Evolutionary conservation across 2,797 vertebrate species (phyloP).

Genomic region (Melanotaenia maccullochi): DNA sequence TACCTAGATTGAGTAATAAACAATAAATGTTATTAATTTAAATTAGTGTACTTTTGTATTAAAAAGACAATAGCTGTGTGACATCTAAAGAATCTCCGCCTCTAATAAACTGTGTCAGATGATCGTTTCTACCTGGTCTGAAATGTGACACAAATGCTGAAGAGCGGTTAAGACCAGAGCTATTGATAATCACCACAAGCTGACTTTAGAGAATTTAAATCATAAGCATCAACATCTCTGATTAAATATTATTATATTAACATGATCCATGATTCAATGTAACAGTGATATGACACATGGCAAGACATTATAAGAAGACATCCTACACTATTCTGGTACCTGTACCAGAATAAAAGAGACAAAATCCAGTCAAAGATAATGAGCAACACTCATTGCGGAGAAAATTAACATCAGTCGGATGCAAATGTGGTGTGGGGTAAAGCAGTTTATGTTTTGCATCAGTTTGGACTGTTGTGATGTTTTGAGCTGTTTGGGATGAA

Average conservation of each 20-base stretch:
- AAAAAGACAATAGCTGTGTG: background rate
- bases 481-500: background rate
- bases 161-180: background rate
- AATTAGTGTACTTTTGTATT: background rate
- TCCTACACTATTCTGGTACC: too few relatives aligned
- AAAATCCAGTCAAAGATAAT: too few relatives aligned
- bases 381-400: background rate
- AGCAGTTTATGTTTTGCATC: background rate
- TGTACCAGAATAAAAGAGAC: too few relatives aligned
- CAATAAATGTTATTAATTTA: background rate
- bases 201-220: background rate
- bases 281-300: too few relatives aligned
- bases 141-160: background rate
- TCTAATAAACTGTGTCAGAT: background rate
- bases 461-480: background rate
- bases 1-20: background rate
- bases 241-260: too few relatives aligned
- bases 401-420: background rate
- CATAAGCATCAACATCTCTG: too few relatives aligned
- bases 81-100: background rate
- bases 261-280: too few relatives aligned
- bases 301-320: too few relatives aligned
- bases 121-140: background rate
- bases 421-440: background rate
- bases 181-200: background rate